Percentiles rank a stretch among this genome's conserved stretches.
Evolutionary conservation across 2,113 vertebrate genomes (phyloP).

Genomic region (Lepus americanus): DNA sequence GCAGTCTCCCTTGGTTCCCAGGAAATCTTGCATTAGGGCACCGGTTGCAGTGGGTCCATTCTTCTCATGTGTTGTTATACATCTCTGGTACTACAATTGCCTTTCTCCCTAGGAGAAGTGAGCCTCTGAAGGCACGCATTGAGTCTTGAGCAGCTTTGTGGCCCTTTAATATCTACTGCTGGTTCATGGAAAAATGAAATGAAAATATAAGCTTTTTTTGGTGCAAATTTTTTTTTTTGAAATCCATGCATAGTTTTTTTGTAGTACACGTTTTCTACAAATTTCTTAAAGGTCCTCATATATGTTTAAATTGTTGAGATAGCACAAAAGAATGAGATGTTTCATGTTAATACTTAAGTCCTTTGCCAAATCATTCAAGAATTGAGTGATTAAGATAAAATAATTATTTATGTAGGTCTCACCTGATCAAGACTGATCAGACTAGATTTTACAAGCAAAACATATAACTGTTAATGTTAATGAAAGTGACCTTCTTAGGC

Average conservation of each 20-base stretch:
- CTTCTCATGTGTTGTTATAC: background rate
- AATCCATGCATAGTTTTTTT: too few species aligned
- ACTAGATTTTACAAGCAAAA: conserved; percentile 16
- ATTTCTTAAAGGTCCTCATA: too few species aligned
- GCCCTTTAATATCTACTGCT: background rate
- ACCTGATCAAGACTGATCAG: conserved; percentile 20
- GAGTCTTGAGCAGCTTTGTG: background rate
- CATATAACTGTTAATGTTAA: background rate
- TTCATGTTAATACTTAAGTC: background rate
- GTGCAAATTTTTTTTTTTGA: too few species aligned
- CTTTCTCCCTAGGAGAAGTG: background rate
- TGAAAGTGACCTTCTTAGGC: background rate
- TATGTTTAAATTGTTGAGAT: background rate
- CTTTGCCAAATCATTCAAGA: background rate
- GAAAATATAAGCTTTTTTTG: too few species aligned
- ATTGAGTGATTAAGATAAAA: conserved; percentile 38
- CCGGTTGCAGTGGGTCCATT: background rate
- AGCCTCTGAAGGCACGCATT: background rate
- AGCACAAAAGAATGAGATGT: background rate
- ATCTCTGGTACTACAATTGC: background rate
- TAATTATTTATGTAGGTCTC: background rate
- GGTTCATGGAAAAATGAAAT: background rate
- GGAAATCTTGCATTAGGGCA: background rate
- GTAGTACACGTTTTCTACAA: too few species aligned
- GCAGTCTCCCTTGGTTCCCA: background rate